Percentiles rank a stretch among this genome's conserved stretches.
Evolutionary conservation across 2,888 invertebrate species (phyloP).

Genomic region (Desoria tigrina): DNA sequence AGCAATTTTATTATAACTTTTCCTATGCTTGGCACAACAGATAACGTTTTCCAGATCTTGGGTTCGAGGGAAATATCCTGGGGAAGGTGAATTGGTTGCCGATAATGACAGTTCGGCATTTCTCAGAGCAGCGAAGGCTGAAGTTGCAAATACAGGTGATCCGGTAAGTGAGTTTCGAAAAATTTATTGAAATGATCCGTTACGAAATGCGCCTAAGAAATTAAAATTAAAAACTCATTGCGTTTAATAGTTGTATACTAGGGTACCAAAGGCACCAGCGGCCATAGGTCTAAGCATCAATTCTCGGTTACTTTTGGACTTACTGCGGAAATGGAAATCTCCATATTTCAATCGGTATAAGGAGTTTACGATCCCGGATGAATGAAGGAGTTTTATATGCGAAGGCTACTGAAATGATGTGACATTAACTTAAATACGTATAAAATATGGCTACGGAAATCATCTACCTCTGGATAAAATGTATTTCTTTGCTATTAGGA

Average conservation of each 20-base stretch:
- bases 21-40: too few species aligned
- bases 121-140: constrained; percentile 35
- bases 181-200: too few species aligned
- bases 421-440: too few species aligned
- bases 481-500: too few species aligned
- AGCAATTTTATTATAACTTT: too few species aligned
- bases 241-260: not conserved
- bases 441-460: too few species aligned
- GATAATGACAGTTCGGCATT: constrained; percentile 35
- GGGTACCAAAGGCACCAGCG: not conserved
- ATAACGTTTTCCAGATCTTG: constrained; percentile 44
- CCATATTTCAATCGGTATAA: constrained; percentile 3
- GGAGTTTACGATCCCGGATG: not conserved
- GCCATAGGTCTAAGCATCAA: not conserved
- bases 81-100: constrained; percentile 28
- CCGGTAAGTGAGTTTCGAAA: too few species aligned
- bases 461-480: too few species aligned
- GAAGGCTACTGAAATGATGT: not conserved
- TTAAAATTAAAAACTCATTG: not conserved
- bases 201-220: not conserved
- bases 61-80: constrained; percentile 46
- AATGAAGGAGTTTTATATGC: not conserved
- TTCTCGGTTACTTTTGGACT: not conserved
- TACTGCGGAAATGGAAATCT: not conserved
- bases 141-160: not conserved